Percentiles rank a stretch among this genome's conserved stretches.
Conservation (phyloP, 2,113 vertebrate species). For the Lutjanus erythropterus region DNA sequence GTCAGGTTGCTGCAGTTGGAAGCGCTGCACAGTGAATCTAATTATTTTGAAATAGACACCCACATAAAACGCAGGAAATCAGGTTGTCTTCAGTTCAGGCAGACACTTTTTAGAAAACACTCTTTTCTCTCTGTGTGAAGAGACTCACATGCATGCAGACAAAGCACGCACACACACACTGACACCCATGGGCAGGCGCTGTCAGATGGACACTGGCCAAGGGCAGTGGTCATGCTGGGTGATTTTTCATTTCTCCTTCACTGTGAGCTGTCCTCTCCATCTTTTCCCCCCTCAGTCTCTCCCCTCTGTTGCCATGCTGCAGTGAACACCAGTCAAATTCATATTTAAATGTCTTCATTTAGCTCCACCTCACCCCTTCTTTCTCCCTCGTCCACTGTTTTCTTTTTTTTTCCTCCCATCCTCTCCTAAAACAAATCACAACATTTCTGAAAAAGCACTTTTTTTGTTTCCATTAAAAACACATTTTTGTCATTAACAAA, state of each 20-base stretch:
- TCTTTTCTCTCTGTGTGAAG: neutral
- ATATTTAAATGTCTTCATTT: slow-evolving; percentile 67
- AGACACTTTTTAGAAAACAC: slow-evolving; percentile 8
- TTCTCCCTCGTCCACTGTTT: neutral
- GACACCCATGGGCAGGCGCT: slow-evolving; percentile 42
- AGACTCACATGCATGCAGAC: slow-evolving; percentile 10
- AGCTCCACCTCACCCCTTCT: slow-evolving; percentile 24
- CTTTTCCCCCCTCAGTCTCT: slow-evolving; percentile 17
- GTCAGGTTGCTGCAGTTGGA: slow-evolving; percentile 30
- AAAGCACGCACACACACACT: slow-evolving; percentile 30
- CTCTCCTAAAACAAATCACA: too few species aligned
- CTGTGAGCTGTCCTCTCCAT: slow-evolving; percentile 50
- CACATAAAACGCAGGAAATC: slow-evolving; percentile 17
- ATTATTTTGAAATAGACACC: slow-evolving; percentile 38
- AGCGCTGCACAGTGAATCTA: slow-evolving; percentile 24
- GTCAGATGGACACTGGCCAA: slow-evolving; percentile 71
- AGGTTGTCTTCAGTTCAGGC: slow-evolving; percentile 18
- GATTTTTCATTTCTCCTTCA: slow-evolving; percentile 69
- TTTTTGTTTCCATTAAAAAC: too few species aligned
- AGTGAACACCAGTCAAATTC: slow-evolving; percentile 56
- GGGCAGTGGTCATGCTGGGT: slow-evolving; percentile 74
- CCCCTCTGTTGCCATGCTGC: slow-evolving; percentile 55
- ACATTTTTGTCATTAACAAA: too few species aligned
- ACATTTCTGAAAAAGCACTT: too few species aligned
- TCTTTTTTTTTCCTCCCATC: too few species aligned